Base-by-base conservation (phyloP, 2,797 vertebrate genomes). In the Muraenolepis orangiensis region DNA sequence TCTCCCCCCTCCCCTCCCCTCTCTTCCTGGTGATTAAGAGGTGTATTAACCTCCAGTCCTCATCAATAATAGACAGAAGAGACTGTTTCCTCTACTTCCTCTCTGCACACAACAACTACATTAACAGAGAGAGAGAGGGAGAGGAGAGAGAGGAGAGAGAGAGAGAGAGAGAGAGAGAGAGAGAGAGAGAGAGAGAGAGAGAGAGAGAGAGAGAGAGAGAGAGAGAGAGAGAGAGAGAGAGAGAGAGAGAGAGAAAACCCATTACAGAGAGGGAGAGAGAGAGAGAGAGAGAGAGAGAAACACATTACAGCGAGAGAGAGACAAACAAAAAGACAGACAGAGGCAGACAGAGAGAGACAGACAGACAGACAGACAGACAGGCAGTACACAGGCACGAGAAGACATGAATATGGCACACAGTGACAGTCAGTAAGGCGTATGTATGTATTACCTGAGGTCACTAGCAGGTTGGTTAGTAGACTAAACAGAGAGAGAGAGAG, bases 31-130 rank as follows among this genome's bases (percentile, higher is more conserved):
- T 98, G 97, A 99, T 99, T 97, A 98, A 98, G 96, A 94, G 87
- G 92, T 94, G 96, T 95, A 98, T 98, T 98, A 98, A 98, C 95
- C 94, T 96, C 95, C 82, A 86, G 86, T 79, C 90, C 92, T 95
- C 95, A 98, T 99, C 92, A 98, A 99, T 99, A 96, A 96, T 98
- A 73, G 82, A 92, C 10, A 93, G 91, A 93, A 95, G 89, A 92
- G 92, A 93, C 94, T 82, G 94, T 95, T 98, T 91, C 86, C 94
- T 95, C 95, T 92, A 92, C 94, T 98, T 98, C 97, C 97, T 98
- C 96, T 96, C 86, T 96, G 93, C 93, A 91, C 95, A 89, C 93
- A 92, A 94, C 88, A 83, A 90, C 79, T 87, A 82, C 94, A 93
- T 91, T 90, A 91, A 90, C 85, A 69, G 78, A 78, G 78, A 46